Base-by-base conservation (phyloP, 2,797 vertebrate species). In the Amblyopsis hoosieri region DNA sequence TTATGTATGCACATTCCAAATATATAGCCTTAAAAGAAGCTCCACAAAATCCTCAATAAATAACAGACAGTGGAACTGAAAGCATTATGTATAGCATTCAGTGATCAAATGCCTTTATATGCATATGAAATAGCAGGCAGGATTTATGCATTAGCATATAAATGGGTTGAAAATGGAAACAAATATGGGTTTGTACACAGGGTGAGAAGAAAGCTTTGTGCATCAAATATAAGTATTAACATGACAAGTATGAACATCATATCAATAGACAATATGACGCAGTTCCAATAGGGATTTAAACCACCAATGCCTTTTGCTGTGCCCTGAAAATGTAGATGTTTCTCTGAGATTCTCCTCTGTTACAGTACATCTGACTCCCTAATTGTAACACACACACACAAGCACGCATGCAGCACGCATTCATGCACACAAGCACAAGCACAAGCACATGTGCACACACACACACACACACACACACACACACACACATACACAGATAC, bases 111-210 rank as follows among this genome's bases (percentile, higher is more conserved):
- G 76, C 75, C 71, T 23, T 19, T 68, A 77, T 86, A 83, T 86
- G 67, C 78, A 78, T 89, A 75, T 84, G 78, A 88, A 29, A 83
- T 84, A 63, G 73, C 37, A 62, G 63, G 54, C 72, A 54, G 76
- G 66, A 76, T 71, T 71, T 13, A 45, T 60, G 65, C 47, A 85
- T 85, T 84, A 86, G 72, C 80, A 85, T 84, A 78, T 79, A 76
- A 78, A 80, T 74, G 37, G 65, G 3, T 58, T 63, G 62, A 79
- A 80, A 79, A 6, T 57, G n/a, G 54, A 76, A 76, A 73, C 53
- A 82, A 83, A 75, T 58, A 46, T 72, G 69, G 51, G 75, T 75
- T 59, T 60, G 76, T 62, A 76, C 17, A 66, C 42, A 75, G 59
- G 33, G 14, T 45, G 50, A 64, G 72, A 56, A 29, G 70, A 82